Evolutionary conservation across 2,797 vertebrate genomes (phyloP).

Genomic region (Coregonus sp.): DNA sequence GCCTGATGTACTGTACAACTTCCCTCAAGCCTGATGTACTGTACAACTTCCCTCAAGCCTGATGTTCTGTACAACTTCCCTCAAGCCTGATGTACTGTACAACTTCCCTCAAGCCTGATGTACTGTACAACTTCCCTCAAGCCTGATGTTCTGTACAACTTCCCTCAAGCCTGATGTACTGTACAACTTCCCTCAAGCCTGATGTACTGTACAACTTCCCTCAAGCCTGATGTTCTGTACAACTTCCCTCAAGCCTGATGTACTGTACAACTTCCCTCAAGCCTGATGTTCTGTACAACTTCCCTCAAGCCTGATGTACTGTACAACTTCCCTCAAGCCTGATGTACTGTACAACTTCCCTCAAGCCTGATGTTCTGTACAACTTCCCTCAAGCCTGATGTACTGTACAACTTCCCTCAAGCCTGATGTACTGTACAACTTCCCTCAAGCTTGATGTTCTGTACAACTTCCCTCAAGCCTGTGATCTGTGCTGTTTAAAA

Average conservation of each 20-base stretch:
- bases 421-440: constrained; percentile 5
- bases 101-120: constrained; percentile 4
- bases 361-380: constrained; percentile 20
- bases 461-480: constrained; percentile 24
- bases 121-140: constrained; percentile 22
- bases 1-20: constrained; percentile 16
- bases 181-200: too few relatives aligned
- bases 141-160: constrained; percentile 2
- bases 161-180: neutral
- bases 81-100: constrained; percentile 21
- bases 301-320: constrained; percentile 40
- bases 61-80: constrained; percentile 34
- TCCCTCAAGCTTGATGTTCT: constrained; percentile 16
- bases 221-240: constrained; percentile 20
- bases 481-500: constrained; percentile 38
- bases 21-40: constrained; percentile 27
- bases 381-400: constrained; percentile 38
- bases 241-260: constrained; percentile 33
- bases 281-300: constrained; percentile 16
- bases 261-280: constrained; percentile 21
- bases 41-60: constrained; percentile 33
- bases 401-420: constrained; percentile 35
- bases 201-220: constrained; percentile 12
- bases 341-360: constrained; percentile 10
- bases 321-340: constrained; percentile 34